Base-by-base conservation (phyloP, 35 echinoderm and acorn worm genomes). In the Strongylocentrotus purpuratus region DNA sequence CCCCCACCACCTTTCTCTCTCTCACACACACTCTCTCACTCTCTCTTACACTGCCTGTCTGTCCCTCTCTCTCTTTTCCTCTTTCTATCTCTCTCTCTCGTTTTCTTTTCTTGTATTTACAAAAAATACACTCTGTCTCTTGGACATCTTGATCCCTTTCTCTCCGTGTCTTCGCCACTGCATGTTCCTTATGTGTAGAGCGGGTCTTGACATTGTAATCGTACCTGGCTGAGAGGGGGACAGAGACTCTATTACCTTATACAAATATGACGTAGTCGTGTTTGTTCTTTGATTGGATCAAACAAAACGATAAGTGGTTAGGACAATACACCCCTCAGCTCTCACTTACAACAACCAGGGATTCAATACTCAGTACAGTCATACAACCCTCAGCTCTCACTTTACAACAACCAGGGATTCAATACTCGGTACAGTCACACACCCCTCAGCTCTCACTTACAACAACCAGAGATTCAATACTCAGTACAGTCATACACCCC, bases 181-280 rank as follows among this genome's bases (percentile, higher is more conserved):
- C 25, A 78, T 28, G 25, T 7, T 78, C 3, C 22, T n/a, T 5
- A 12, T 50, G 48, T 50, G 48, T 50, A n/a, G n/a, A n/a, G 65
- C n/a, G 22, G 65, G 20, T n/a, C 65, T 78, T 78, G 65, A 78
- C 65, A 78, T 78, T 78, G 65, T 78, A 78, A 78, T 78, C 20
- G 22, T 78, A 78, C 15, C 65, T 78, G 65, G 28, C 65, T 78
- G 22, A 78, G 65, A 78, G 65, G 65, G 65, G 28, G 20, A 78
- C n/a, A 78, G 65, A 22, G 65, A 78, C 65, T n/a, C 65, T 78
- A 78, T 78, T 78, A 78, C 65, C 65, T 78, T 78, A 78, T 78
- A n/a, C 65, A n/a, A 78, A 78, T 78, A 78, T 78, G 65, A 78
- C 65, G 65, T 78, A 78, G 65, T 0, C n/a, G 20, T 78, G 22